Conservation (phyloP, 2,888 invertebrate genomes). For the Steinernema hermaphroditum region DNA sequence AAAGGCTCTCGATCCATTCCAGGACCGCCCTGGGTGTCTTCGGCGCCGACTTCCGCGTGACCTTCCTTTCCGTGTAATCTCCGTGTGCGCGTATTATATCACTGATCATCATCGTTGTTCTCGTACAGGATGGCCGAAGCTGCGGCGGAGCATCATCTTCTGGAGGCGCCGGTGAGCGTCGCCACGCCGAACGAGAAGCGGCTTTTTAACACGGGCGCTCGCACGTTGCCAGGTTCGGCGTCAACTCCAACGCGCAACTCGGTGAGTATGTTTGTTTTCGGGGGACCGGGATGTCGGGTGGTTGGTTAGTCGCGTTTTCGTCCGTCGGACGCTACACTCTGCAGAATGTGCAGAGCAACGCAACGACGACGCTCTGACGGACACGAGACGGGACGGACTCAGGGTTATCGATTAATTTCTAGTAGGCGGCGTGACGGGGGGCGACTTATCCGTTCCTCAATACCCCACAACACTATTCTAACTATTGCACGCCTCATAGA, state of each 20-base stretch:
- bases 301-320: slow-evolving; percentile 5
- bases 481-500: slow-evolving; percentile 21
- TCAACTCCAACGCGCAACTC: slow-evolving; percentile 20
- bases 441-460: slow-evolving; percentile 25
- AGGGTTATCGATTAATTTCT: slow-evolving; percentile 24
- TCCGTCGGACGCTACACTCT: slow-evolving; percentile 15
- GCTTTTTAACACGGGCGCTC: slow-evolving; percentile 11
- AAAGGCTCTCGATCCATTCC: neutral
- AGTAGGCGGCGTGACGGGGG: slow-evolving; percentile 25
- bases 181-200: slow-evolving; percentile 22
- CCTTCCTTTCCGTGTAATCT: slow-evolving; percentile 22
- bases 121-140: slow-evolving; percentile 18
- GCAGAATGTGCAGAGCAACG: slow-evolving; percentile 24
- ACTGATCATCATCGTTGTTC: neutral
- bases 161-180: slow-evolving; percentile 20
- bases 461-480: slow-evolving; percentile 8
- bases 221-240: slow-evolving; percentile 22
- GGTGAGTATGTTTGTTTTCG: slow-evolving; percentile 16
- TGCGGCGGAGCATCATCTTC: slow-evolving; percentile 18
- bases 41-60: slow-evolving; percentile 18
- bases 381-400: slow-evolving; percentile 21
- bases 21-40: neutral
- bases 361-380: neutral
- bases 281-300: neutral
- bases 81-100: slow-evolving; percentile 10